Evolutionary conservation across 2,888 invertebrate species (phyloP), one percentile per base, ranked within the genome.

Genomic region (Drosophila basisetae): DNA sequence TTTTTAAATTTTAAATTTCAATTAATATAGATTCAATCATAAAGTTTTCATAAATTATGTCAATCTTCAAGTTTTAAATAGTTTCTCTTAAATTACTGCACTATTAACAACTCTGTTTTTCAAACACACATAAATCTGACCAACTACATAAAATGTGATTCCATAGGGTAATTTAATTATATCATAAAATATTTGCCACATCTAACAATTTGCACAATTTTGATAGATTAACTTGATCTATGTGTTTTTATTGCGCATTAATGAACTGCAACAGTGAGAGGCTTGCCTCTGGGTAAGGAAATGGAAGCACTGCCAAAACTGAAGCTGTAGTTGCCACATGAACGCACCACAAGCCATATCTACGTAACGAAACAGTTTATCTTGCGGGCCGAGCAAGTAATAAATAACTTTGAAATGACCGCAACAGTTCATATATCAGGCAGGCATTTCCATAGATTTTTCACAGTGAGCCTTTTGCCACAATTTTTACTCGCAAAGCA

Each of bases 331-430:
- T 33, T 59, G 74, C 78, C 68, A 58, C 80, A 80, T 67, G 59
- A 61, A 68, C 72, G 61, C 56, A 69, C 66, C 71, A 49, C 78
- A 74, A 64, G 67, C 50, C 81, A 64, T 75, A 70, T 54, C 66
- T 33, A 49, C 30, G 53, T 33, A 70, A 41, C 72, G 72, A 65
- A 71, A 72, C 62, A 54, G 67, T 80, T 78, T 80, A 80, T 80
- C 81, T 73, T 68, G 73, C 60, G 62, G 55, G 18, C 63, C 68
- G 56, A 68, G 62, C 65, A 52, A 75, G 83, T 70, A 71, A 83
- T 82, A 82, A 82, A 82, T 83, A 83, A 82, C 73, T 75, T 73
- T 69, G 66, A 80, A 83, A 78, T 82, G 82, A 83, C 82, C 82
- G 83, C 84, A 78, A 83, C 64, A 83, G 76, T 82, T 83, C 78